Percentiles rank a stretch among this genome's conserved stretches.
Conservation (phyloP, 92 coral and sea anemone genomes). For the Parazoanthus atlanticus region DNA sequence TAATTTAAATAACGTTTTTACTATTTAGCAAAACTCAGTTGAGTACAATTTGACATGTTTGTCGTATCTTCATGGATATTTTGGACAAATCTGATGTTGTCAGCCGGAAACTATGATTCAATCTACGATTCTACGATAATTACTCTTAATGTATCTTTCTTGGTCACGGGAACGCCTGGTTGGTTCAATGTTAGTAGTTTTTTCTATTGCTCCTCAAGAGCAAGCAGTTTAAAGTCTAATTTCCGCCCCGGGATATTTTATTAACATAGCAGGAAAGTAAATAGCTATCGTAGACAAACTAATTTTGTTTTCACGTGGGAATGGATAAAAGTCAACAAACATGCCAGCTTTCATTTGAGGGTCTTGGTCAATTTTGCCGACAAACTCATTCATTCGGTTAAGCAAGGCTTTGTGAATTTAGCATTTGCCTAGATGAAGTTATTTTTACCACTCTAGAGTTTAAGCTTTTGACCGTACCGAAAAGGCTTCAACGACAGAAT, state of each 20-base stretch:
- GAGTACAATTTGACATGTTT: not conserved
- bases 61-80: not conserved
- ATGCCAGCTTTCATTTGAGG: slow-evolving; percentile 55
- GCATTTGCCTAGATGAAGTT: slow-evolving; percentile 43
- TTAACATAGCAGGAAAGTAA: slow-evolving; percentile 41
- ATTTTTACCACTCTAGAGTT: not conserved
- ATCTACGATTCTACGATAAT: not conserved
- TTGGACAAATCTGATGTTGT: slow-evolving; percentile 5
- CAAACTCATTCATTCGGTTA: slow-evolving; percentile 35
- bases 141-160: slow-evolving; percentile 1
- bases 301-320: slow-evolving; percentile 58
- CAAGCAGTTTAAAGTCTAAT: slow-evolving; percentile 52
- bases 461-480: not conserved
- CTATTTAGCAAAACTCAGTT: not conserved
- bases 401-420: slow-evolving; percentile 37
- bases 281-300: slow-evolving; percentile 48
- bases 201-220: slow-evolving; percentile 42
- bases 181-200: slow-evolving; percentile 30
- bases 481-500: not conserved
- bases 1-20: not conserved
- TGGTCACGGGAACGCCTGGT: slow-evolving; percentile 36
- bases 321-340: slow-evolving; percentile 41
- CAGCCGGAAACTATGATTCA: slow-evolving; percentile 36
- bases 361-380: slow-evolving; percentile 40
- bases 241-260: slow-evolving; percentile 54